These are phyloP conservation scores for Tipula confusa DNA, from an alignment of 2,888 invertebrate genomes.

Conservation along the genomic window DNA sequence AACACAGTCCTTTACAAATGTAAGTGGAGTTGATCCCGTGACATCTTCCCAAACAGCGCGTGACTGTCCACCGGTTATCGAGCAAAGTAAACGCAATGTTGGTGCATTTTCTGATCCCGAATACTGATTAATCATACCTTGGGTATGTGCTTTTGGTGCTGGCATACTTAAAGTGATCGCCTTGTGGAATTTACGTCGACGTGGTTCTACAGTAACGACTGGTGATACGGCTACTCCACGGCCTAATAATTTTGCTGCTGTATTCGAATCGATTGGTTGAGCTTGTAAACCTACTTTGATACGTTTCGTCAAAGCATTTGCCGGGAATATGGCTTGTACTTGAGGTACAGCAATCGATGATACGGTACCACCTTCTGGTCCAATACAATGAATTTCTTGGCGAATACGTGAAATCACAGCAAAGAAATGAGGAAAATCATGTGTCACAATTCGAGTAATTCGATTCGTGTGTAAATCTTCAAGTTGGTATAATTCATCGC, in stretches of 20 bases:
- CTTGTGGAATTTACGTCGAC: conserved; percentile 97
- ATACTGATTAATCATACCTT: conserved; percentile 80
- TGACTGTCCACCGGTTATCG: conserved; percentile 93
- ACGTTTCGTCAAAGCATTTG: conserved; percentile 96
- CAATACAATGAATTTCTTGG: conserved; percentile 96
- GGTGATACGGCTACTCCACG: conserved; percentile 96
- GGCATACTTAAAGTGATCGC: conserved; percentile 97
- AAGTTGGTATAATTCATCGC: conserved; percentile 67
- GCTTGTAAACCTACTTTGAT: conserved; percentile 98
- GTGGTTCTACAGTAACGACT: conserved; percentile 96
- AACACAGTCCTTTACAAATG: conserved; percentile 94
- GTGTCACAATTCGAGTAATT: conserved; percentile 89
- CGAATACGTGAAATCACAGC: conserved; percentile 91
- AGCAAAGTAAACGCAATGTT: conserved; percentile 86
- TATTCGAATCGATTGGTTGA: conserved; percentile 83
- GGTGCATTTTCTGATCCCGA: conserved; percentile 70
- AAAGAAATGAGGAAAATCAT: conserved; percentile 97
- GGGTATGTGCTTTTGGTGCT: conserved; percentile 60
- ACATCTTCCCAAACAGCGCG: conserved; percentile 99
- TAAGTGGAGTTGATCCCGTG: conserved; percentile 94
- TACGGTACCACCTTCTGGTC: conserved; percentile 95
- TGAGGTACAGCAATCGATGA: conserved; percentile 91
- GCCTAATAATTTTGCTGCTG: conserved; percentile 82
- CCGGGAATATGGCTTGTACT: conserved; percentile 80
- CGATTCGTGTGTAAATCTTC: conserved; percentile 84